phyloP scores from a whole-genome alignment of 2,888 invertebrate genomes.

The Venusia cambrica region DNA sequence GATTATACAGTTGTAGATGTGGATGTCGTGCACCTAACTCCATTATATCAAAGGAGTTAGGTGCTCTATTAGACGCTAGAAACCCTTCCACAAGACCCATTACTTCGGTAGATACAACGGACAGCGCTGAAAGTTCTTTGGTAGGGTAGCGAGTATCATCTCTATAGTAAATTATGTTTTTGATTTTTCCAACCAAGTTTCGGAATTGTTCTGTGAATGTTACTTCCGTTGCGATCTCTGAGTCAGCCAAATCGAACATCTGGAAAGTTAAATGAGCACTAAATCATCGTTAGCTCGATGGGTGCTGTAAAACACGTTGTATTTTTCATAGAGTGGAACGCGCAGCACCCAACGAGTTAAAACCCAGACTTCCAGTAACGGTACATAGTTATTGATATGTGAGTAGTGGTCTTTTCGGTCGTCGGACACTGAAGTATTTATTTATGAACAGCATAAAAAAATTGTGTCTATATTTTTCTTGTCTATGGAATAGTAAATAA shows the following conservation, averaged over 20 bases:
- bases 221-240: conserved; percentile 84
- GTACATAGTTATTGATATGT: no score
- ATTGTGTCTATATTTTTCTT: no score
- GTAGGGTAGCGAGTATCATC: conserved; percentile 69
- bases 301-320: no score
- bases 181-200: conserved; percentile 72
- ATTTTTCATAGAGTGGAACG: no score
- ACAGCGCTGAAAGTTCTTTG: conserved; percentile 78
- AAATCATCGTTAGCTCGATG: no score
- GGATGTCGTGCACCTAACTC: conserved; percentile 69
- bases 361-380: no score
- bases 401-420: no score
- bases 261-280: conserved; percentile 57
- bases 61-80: conserved; percentile 68
- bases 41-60: conserved; percentile 72
- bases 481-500: no score
- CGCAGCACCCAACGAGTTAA: no score
- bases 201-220: conserved; percentile 84
- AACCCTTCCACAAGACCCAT: conserved; percentile 83
- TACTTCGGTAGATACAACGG: conserved; percentile 82
- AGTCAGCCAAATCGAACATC: conserved; percentile 86
- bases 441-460: no score
- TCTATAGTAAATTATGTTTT: conserved; percentile 70
- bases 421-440: no score
- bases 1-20: conserved; percentile 70